These are phyloP conservation scores for Numenius arquata DNA, from an alignment of 2,113 vertebrate species.

Conservation along the genomic window DNA sequence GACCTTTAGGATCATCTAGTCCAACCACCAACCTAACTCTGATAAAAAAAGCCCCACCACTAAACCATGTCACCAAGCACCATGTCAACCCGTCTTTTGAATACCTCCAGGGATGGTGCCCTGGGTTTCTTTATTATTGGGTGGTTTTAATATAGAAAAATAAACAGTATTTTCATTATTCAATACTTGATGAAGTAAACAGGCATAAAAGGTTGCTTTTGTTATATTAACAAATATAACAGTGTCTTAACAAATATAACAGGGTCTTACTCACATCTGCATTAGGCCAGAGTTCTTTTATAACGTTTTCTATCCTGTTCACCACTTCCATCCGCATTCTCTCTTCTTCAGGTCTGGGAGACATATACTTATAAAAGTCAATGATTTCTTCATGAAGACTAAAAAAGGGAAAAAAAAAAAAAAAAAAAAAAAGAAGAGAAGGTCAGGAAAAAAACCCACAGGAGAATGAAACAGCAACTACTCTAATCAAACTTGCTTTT, in stretches of 20 bases:
- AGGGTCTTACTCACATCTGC: slow-evolving; percentile 81
- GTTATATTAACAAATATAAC: neutral
- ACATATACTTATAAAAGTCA: slow-evolving; percentile 97
- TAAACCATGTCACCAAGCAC: too few species aligned
- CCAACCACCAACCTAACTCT: too few species aligned
- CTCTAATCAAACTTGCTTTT: neutral
- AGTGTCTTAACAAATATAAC: neutral
- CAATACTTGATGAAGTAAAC: neutral
- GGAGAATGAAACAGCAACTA: neutral
- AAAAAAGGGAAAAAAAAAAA: neutral
- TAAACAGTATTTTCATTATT: neutral
- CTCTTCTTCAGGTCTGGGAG: slow-evolving; percentile 91
- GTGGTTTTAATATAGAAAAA: neutral
- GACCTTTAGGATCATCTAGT: too few species aligned
- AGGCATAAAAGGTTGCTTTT: neutral
- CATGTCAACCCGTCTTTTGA: too few species aligned
- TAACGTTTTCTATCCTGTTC: slow-evolving; percentile 92
- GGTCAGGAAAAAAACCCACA: neutral
- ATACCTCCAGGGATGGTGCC: too few species aligned
- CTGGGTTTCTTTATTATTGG: too few species aligned
- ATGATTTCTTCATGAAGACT: slow-evolving; percentile 97
- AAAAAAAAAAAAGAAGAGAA: neutral
- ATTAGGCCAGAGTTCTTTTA: slow-evolving; percentile 94
- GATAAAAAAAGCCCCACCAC: too few species aligned
- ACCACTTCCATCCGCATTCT: slow-evolving; percentile 97